Conservation (phyloP, 2,113 vertebrate species). For the Paralichthys olivaceus region DNA sequence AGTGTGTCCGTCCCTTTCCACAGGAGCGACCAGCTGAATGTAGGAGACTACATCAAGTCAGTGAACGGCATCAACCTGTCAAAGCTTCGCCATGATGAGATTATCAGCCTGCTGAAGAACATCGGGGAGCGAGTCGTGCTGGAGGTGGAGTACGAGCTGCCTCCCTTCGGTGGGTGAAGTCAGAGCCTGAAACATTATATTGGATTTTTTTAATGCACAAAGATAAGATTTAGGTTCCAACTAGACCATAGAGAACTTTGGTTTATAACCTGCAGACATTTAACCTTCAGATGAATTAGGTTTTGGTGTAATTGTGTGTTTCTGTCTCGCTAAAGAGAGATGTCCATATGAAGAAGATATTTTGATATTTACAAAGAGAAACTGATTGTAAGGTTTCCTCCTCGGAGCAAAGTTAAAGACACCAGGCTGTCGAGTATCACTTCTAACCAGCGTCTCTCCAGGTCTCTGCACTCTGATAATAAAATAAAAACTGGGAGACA, state of each 20-base stretch:
- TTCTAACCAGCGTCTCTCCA: not conserved
- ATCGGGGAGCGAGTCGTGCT: conserved; percentile 96
- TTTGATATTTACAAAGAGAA: not conserved
- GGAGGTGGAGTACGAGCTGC: conserved; percentile 97
- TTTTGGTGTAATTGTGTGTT: not conserved
- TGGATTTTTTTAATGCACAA: not conserved
- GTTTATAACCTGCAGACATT: not conserved
- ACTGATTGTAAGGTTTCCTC: not conserved
- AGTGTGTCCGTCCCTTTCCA: not conserved
- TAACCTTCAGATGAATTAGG: not conserved
- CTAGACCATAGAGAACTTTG: not conserved
- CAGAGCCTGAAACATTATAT: not conserved
- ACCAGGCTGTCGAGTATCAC: not conserved
- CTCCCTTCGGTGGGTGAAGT: conserved; percentile 86
- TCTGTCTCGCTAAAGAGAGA: not conserved
- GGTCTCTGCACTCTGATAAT: not conserved
- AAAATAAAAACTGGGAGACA: not conserved
- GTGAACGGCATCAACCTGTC: conserved; percentile 97
- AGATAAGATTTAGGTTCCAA: not conserved
- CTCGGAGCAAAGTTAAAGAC: not conserved
- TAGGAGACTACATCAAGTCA: conserved; percentile 96
- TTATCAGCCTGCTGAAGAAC: conserved; percentile 96
- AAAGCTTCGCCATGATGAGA: conserved; percentile 94
- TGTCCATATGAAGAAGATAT: not conserved
- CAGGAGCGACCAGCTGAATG: conserved; percentile 96